These are phyloP conservation scores for Mythimna pallens DNA, from an alignment of 2,888 invertebrate genomes.

Conservation along the genomic window DNA sequence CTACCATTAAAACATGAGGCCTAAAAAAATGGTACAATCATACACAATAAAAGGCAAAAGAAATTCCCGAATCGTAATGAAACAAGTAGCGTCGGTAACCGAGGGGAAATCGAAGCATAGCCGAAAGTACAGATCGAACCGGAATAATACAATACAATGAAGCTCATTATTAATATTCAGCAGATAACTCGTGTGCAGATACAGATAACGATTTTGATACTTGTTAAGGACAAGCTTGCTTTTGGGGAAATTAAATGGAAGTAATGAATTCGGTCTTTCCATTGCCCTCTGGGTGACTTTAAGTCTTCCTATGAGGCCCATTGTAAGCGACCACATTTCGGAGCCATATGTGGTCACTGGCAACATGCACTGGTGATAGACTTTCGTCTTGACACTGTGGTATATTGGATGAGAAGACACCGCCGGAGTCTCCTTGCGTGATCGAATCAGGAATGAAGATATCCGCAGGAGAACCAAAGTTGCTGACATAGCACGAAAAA, in stretches of 20 bases:
- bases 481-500: too few species aligned
- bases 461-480: too few species aligned
- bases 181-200: conserved; percentile 67
- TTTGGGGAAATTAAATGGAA: not conserved
- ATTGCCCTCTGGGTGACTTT: too few species aligned
- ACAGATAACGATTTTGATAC: conserved; percentile 68
- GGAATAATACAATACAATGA: conserved; percentile 67
- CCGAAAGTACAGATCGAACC: conserved; percentile 53
- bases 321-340: too few species aligned
- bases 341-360: too few species aligned
- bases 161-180: conserved; percentile 68
- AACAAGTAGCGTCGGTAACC: conserved; percentile 40
- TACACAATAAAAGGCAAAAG: conserved; percentile 22
- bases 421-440: too few species aligned
- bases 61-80: conserved; percentile 25
- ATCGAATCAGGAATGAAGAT: too few species aligned
- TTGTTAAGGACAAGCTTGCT: conserved; percentile 66
- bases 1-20: conserved; percentile 1
- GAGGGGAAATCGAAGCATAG: conserved; percentile 54
- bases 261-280: not conserved
- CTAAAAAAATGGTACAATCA: conserved; percentile 6
- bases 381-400: too few species aligned
- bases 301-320: too few species aligned
- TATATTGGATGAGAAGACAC: too few species aligned
- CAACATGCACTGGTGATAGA: too few species aligned